Evolutionary conservation across 1,140 invertebrate genomes (phyloP), one percentile per base, ranked within the genome.

Genomic region (Zaprionus africanus): DNA sequence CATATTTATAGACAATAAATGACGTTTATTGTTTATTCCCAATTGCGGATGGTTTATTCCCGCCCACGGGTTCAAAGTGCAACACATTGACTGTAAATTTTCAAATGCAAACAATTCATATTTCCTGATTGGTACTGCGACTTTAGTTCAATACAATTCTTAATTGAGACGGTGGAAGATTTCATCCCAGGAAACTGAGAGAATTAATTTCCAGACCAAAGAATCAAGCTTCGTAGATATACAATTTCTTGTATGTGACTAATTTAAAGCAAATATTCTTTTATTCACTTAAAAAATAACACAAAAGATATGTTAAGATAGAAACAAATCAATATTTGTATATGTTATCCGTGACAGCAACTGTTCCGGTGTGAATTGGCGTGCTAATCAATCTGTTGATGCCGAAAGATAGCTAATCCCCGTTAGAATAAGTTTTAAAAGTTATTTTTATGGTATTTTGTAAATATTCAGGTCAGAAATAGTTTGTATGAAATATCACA

Each of bases 341-440:
- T 51, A 51, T 51, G 19, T 22, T 51, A 51, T 51, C 19, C 24
- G 3, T 19, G 9, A 51, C 11, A 51, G 11, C 46, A 51, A 13
- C n/a, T 24, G 46, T 61, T 34, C 24, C 34, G 61, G 60, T 64
- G 68, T 64, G 38, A 64, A 64, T 36, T 71, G 19, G 24, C 36
- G 51, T 64, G 68, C 54, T 64, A 46, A 71, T 57, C 53, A 57
- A 71, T 64, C 56, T 64, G 51, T 56, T 70, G 36, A 41, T 43
- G 49, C 59, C 31, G 5, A n/a, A 4, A 6, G 26, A 62, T 49
- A 49, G 17, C 26, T 19, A 13, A 62, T 46, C 26, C 43, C 41
- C 43, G 28, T 22, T 49, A 9, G 36, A n/a, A 54, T 19, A 5
- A 4, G 46, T 13, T 19, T 11, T 19, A 13, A 51, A 51, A 51